phyloP scores from a whole-genome alignment of 1,140 invertebrate genomes.

The Drosophila busckii region DNA sequence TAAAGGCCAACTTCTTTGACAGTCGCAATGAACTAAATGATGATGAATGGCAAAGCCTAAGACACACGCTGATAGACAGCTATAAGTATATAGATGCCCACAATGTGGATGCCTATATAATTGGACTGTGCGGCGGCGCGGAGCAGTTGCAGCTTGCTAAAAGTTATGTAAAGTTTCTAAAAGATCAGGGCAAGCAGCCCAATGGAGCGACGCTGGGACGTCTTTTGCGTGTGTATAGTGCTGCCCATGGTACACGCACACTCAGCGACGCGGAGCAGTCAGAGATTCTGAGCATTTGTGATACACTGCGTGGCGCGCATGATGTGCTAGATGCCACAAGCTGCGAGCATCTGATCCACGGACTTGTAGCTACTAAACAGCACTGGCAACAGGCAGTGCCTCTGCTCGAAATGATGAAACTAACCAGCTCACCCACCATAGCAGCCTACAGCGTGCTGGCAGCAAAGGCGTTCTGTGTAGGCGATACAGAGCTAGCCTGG shows the following conservation, averaged over 20 bases:
- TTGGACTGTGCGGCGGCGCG: conserved; percentile 79
- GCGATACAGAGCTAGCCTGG: conserved; percentile 48
- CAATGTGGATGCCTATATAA: conserved; percentile 82
- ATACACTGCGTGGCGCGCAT: conserved; percentile 81
- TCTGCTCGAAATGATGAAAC: conserved; percentile 82
- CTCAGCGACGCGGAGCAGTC: conserved; percentile 80
- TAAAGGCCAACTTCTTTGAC: conserved; percentile 42
- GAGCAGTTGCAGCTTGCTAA: conserved; percentile 80
- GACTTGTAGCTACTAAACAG: conserved; percentile 82
- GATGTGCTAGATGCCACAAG: conserved; percentile 81
- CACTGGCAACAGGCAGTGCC: conserved; percentile 82
- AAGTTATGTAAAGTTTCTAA: conserved; percentile 81
- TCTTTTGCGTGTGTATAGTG: conserved; percentile 80
- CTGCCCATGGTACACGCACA: conserved; percentile 59
- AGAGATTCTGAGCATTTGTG: conserved; percentile 81
- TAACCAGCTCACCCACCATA: conserved; percentile 68
- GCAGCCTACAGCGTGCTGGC: conserved; percentile 50
- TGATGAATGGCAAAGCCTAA: conserved; percentile 50
- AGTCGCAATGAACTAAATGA: conserved; percentile 20
- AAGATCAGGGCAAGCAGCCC: conserved; percentile 75
- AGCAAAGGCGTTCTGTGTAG: conserved; percentile 46
- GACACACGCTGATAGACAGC: conserved; percentile 28
- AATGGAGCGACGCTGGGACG: conserved; percentile 81
- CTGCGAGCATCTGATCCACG: conserved; percentile 81
- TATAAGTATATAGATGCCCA: conserved; percentile 73